Evolutionary conservation across 2,113 vertebrate genomes (phyloP).

Genomic region (Hippocampus guttulatus): DNA sequence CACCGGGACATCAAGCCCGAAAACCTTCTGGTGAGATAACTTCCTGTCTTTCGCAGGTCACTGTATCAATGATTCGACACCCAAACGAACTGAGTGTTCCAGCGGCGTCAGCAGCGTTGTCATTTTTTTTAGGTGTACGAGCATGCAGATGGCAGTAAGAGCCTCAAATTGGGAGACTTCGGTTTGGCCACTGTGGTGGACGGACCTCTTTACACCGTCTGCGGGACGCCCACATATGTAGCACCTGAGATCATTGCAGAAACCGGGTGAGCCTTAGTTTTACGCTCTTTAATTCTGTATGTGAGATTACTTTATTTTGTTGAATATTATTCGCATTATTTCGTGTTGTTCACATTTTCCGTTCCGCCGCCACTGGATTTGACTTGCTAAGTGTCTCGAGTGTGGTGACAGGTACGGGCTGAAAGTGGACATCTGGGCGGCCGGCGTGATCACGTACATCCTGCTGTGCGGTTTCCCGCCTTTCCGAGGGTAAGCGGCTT

Average conservation of each 20-base stretch:
- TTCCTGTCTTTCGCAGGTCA: constrained; percentile 3
- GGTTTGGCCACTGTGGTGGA: constrained; percentile 93
- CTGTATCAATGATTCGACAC: too few relatives aligned
- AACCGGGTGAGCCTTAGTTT: constrained; percentile 79
- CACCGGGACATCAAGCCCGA: constrained; percentile 99
- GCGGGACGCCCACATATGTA: constrained; percentile 97
- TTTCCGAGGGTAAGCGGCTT: constrained; percentile 84
- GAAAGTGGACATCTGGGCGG: constrained; percentile 99
- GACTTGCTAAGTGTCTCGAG: not conserved
- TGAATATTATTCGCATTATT: not conserved
- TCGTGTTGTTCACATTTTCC: too few relatives aligned
- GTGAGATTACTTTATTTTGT: not conserved
- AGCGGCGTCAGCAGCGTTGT: not conserved
- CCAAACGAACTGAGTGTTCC: not conserved
- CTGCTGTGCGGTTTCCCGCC: constrained; percentile 97
- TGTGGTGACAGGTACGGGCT: constrained; percentile 84
- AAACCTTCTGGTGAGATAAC: constrained; percentile 89
- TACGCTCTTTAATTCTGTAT: not conserved
- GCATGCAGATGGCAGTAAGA: constrained; percentile 95
- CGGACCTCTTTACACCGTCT: constrained; percentile 93
- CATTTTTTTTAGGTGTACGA: constrained; percentile 79
- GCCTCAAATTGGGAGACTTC: constrained; percentile 94
- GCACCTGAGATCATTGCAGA: constrained; percentile 98
- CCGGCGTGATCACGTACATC: constrained; percentile 97
- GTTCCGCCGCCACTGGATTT: not conserved